Percentiles rank a stretch among this genome's conserved stretches.
Evolutionary conservation across 2,888 invertebrate genomes (phyloP).

Genomic region (Epistrophella euchroma): DNA sequence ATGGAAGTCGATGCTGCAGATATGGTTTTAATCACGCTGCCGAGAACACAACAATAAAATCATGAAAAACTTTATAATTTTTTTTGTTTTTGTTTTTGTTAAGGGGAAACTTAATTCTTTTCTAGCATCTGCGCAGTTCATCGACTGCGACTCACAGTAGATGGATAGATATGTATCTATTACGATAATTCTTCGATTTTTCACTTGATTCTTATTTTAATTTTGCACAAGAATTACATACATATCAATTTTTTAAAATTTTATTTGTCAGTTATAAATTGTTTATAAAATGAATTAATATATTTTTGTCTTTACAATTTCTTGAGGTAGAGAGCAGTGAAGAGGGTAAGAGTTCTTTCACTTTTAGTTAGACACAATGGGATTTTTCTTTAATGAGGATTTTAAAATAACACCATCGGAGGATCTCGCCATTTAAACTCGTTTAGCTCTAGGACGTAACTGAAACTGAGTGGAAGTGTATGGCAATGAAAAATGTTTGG

Average conservation of each 20-base stretch:
- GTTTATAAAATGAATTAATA: constrained; percentile 38
- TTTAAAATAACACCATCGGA: constrained; percentile 38
- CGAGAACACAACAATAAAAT: constrained; percentile 45
- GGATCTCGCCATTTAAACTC: constrained; percentile 74
- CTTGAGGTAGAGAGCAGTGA: constrained; percentile 24
- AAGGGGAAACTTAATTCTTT: constrained; percentile 34
- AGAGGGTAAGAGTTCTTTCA: not conserved
- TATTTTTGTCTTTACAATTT: not conserved
- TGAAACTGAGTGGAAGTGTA: constrained; percentile 58
- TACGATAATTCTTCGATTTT: constrained; percentile 67
- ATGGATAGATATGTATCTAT: constrained; percentile 64
- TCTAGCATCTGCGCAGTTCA: constrained; percentile 63
- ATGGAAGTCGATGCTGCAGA: not conserved
- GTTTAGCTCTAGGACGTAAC: constrained; percentile 75
- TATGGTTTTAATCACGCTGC: constrained; percentile 20
- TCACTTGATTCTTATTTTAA: constrained; percentile 38
- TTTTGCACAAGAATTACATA: constrained; percentile 25
- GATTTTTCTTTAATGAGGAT: constrained; percentile 6
- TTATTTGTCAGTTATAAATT: constrained; percentile 44
- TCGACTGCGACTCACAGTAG: constrained; percentile 32
- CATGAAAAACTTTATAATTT: constrained; percentile 26
- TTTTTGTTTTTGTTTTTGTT: constrained; percentile 9
- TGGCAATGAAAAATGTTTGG: constrained; percentile 53
- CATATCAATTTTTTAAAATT: not conserved
- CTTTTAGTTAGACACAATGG: constrained; percentile 13